A percentile compares a stretch with the other conserved stretches of the same genome.
Evolutionary conservation across 1,140 invertebrate genomes (phyloP).

Genomic region (Notospermus geniculatus): DNA sequence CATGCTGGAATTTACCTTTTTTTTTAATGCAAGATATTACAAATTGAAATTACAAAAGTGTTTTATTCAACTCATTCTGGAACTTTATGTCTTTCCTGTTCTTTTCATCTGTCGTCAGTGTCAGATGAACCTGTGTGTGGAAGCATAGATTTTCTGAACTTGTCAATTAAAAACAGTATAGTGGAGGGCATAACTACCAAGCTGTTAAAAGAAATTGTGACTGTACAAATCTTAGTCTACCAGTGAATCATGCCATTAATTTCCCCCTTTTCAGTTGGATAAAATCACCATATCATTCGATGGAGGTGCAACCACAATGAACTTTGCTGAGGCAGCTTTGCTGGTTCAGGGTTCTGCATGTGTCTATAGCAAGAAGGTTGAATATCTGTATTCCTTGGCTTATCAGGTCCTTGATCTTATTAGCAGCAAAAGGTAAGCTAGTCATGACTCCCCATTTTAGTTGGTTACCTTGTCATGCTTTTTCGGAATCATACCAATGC

Average conservation of each 20-base stretch:
- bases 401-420: constrained; percentile 55
- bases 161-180: no score
- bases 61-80: background rate
- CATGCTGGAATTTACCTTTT: background rate
- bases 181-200: no score
- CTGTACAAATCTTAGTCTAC: background rate
- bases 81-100: no score
- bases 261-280: constrained; percentile 34
- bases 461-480: no score
- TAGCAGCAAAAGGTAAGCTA: constrained; percentile 47
- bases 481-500: no score
- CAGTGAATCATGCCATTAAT: background rate
- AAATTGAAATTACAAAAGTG: background rate
- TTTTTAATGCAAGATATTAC: background rate
- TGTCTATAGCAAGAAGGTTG: constrained; percentile 60
- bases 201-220: background rate
- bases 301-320: constrained; percentile 53
- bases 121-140: no score
- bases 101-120: no score
- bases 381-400: constrained; percentile 55
- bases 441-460: no score
- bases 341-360: constrained; percentile 59
- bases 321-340: constrained; percentile 60
- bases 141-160: no score
- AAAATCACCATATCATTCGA: constrained; percentile 46